These are phyloP conservation scores for Saguinus imperator DNA, from an alignment of 2,113 vertebrate species.

Conservation along the genomic window DNA sequence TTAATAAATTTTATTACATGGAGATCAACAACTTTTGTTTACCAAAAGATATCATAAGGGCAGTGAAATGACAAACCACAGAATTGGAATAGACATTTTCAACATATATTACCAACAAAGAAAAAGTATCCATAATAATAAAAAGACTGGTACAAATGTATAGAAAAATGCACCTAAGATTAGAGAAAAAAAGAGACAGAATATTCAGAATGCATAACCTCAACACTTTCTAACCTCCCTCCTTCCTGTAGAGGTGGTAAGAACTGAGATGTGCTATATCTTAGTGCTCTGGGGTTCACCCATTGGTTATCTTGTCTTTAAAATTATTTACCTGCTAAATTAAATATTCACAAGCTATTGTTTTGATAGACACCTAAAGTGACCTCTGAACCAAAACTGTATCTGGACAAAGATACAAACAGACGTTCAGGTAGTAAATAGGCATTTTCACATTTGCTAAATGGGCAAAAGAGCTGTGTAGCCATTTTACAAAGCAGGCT, in stretches of 20 bases:
- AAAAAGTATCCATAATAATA: neutral
- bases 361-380: constrained; percentile 1
- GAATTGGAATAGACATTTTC: constrained; percentile 6
- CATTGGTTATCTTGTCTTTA: too few species aligned
- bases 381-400: neutral
- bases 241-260: neutral
- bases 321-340: too few species aligned
- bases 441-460: constrained; percentile 45
- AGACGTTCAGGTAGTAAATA: neutral
- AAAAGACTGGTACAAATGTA: constrained; percentile 8
- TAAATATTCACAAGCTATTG: neutral
- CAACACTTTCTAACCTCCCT: neutral
- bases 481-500: constrained; percentile 33
- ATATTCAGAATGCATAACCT: constrained; percentile 24
- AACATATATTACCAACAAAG: constrained; percentile 17
- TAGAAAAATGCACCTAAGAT: constrained; percentile 30
- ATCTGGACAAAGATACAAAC: constrained; percentile 1
- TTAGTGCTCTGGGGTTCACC: neutral
- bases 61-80: constrained; percentile 6
- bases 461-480: neutral
- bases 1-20: constrained; percentile 22
- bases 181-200: neutral
- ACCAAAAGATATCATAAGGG: constrained; percentile 24
- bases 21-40: constrained; percentile 8
- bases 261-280: neutral